Conservation (phyloP, 64 coral and sea anemone genomes). For the Pocillopora verrucosa region DNA sequence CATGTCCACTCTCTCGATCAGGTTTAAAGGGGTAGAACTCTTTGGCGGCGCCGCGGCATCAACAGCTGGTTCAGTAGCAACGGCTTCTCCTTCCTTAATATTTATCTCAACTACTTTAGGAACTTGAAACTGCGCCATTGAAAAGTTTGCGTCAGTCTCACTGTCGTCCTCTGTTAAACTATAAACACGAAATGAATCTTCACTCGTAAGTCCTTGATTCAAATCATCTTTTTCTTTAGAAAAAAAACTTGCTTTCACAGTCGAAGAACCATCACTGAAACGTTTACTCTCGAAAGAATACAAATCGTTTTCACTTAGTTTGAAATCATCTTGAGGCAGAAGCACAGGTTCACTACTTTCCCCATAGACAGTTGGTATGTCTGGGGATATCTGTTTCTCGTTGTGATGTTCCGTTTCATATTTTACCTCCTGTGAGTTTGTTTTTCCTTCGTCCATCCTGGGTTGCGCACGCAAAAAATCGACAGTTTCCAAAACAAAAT, state of each 20-base stretch:
- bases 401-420: neutral
- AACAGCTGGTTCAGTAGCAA: neutral
- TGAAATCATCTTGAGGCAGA: neutral
- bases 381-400: neutral
- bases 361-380: neutral
- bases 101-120: neutral
- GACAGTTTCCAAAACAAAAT: neutral
- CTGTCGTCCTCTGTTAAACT: neutral
- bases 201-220: neutral
- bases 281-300: neutral
- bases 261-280: neutral
- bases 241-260: neutral
- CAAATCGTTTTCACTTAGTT: neutral
- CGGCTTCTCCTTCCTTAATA: neutral
- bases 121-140: neutral
- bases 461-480: neutral
- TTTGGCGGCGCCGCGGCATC: neutral
- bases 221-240: neutral
- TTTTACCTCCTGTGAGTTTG: neutral
- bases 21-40: neutral
- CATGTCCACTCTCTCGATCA: neutral
- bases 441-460: neutral
- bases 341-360: neutral
- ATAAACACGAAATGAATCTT: neutral
- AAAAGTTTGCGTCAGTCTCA: neutral